These are phyloP conservation scores for Xiphias gladius DNA, from an alignment of 2,113 vertebrate genomes.

Conservation along the genomic window DNA sequence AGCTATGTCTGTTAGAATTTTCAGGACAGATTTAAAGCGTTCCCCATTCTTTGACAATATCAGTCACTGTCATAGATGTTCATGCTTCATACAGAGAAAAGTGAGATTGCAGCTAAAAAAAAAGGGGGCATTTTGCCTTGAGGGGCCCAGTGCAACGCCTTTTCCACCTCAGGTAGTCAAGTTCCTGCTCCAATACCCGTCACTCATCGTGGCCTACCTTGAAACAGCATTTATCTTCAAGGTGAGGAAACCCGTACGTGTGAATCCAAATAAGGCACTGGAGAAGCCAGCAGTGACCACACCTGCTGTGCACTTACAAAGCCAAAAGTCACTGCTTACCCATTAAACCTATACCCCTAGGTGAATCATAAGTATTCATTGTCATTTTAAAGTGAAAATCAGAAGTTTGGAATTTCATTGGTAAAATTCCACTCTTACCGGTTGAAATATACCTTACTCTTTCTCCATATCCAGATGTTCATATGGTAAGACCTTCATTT, in stretches of 20 bases:
- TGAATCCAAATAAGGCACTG: slow-evolving; percentile 13
- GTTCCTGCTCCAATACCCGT: slow-evolving; percentile 28
- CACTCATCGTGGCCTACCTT: slow-evolving; percentile 40
- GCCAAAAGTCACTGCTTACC: slow-evolving; percentile 13
- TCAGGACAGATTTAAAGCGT: too few relatives aligned
- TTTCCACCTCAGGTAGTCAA: slow-evolving; percentile 16
- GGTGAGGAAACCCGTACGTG: slow-evolving; percentile 21
- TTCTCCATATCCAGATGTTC: slow-evolving; percentile 10
- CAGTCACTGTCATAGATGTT: background rate
- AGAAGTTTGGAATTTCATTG: background rate
- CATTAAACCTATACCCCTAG: too few relatives aligned
- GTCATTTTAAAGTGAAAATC: background rate
- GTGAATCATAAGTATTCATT: background rate
- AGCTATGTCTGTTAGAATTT: background rate
- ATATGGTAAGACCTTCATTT: slow-evolving; percentile 7
- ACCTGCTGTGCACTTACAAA: slow-evolving; percentile 19
- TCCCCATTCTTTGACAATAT: background rate
- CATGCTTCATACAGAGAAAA: slow-evolving; percentile 4
- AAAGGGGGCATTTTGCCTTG: slow-evolving; percentile 15
- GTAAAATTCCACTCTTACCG: background rate
- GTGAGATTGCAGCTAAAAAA: slow-evolving; percentile 26
- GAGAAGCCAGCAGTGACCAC: slow-evolving; percentile 5
- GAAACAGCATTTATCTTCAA: slow-evolving; percentile 31
- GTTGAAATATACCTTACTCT: background rate
- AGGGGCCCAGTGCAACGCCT: slow-evolving; percentile 2